Evolutionary conservation across 2,113 vertebrate genomes (phyloP).

Genomic region (Pollachius pollachius): DNA sequence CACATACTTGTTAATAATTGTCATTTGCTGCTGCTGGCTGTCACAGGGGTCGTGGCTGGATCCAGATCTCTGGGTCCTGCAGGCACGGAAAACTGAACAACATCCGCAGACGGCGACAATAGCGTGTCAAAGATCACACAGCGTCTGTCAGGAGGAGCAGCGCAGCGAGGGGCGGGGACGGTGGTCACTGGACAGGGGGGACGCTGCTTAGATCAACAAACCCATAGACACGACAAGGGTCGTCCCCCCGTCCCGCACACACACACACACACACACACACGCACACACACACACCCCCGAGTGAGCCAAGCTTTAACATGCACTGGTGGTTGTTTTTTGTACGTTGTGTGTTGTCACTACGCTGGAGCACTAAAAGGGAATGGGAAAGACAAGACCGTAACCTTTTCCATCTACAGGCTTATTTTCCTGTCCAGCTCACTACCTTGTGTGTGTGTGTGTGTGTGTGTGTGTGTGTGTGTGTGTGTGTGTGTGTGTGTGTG

Average conservation of each 20-base stretch:
- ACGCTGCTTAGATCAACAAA: conserved; percentile 13
- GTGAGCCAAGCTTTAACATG: too few species aligned
- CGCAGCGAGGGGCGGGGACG: background rate
- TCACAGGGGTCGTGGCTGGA: conserved; percentile 18
- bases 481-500: conserved; percentile 8
- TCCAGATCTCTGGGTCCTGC: conserved; percentile 29
- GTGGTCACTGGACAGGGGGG: background rate
- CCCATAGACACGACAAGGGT: conserved; percentile 24
- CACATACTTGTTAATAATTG: conserved; percentile 45
- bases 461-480: conserved; percentile 6
- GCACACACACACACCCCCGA: too few species aligned
- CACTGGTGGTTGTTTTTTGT: too few species aligned
- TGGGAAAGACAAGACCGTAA: too few species aligned
- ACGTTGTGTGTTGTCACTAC: too few species aligned
- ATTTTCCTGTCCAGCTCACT: too few species aligned
- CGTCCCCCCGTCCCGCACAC: too few species aligned
- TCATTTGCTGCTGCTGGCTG: conserved; percentile 49
- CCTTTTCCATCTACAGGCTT: too few species aligned
- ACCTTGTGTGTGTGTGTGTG: conserved; percentile 15
- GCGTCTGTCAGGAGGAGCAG: conserved; percentile 35
- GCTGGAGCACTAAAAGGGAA: too few species aligned
- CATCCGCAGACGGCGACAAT: conserved; percentile 41
- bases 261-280: too few species aligned
- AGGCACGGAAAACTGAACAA: conserved; percentile 34
- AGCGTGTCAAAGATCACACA: conserved; percentile 39